A percentile compares a stretch with the other conserved stretches of the same genome.
Evolutionary conservation across 1,140 invertebrate genomes (phyloP).

Genomic region (Chlorops oryzae): DNA sequence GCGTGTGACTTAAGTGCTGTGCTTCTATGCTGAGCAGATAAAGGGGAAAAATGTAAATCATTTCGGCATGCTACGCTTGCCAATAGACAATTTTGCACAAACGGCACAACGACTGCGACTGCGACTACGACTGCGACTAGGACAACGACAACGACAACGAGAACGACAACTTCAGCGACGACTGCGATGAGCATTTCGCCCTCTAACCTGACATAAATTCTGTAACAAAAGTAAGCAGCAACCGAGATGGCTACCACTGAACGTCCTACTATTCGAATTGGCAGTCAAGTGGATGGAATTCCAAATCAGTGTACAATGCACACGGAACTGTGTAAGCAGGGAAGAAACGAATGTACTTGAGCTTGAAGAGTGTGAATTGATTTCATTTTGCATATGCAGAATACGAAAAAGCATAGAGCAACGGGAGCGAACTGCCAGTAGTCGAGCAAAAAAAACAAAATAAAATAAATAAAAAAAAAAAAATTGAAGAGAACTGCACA

Average conservation of each 20-base stretch:
- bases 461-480: slow-evolving; percentile 22
- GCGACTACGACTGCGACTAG: slow-evolving; percentile 12
- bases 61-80: slow-evolving; percentile 36
- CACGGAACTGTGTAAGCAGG: slow-evolving; percentile 29
- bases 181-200: slow-evolving; percentile 29
- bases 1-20: no score
- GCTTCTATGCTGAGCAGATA: no score
- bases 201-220: slow-evolving; percentile 45
- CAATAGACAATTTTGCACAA: neutral
- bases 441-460: slow-evolving; percentile 5
- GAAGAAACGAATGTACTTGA: slow-evolving; percentile 22
- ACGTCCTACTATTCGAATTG: slow-evolving; percentile 10
- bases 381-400: slow-evolving; percentile 19
- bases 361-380: slow-evolving; percentile 45
- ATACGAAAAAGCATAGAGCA: neutral
- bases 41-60: slow-evolving; percentile 39
- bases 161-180: neutral
- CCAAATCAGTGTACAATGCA: slow-evolving; percentile 22
- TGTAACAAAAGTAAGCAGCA: slow-evolving; percentile 16
- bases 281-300: slow-evolving; percentile 47
- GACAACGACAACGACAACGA: neutral
- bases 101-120: no score
- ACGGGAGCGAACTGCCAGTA: neutral
- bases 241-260: neutral
- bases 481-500: slow-evolving; percentile 18